Evolutionary conservation across 1,140 invertebrate genomes (phyloP).

Genomic region (Mactra quadrangularis): DNA sequence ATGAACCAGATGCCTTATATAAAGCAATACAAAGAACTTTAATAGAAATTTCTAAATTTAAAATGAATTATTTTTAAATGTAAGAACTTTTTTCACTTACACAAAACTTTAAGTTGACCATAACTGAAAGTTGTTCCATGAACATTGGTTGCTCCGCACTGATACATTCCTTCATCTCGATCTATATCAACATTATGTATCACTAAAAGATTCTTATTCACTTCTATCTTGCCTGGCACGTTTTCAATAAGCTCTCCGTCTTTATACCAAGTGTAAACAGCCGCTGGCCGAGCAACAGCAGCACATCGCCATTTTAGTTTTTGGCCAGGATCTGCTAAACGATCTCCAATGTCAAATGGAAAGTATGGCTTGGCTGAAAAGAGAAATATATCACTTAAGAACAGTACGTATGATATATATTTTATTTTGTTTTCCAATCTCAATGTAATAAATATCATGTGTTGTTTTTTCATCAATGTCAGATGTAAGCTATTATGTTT

Average conservation of each 20-base stretch:
- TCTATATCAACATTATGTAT: conserved; percentile 32
- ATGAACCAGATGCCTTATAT: too few species aligned
- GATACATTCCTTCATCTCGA: conserved; percentile 91
- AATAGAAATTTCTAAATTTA: too few species aligned
- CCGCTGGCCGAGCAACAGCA: conserved; percentile 96
- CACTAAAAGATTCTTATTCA: conserved; percentile 28
- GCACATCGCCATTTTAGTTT: conserved; percentile 97
- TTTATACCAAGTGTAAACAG: conserved; percentile 96
- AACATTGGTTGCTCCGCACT: conserved; percentile 95
- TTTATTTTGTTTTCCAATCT: too few species aligned
- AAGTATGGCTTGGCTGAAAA: conserved; percentile 93
- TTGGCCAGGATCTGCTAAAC: conserved; percentile 92
- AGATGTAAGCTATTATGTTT: too few species aligned
- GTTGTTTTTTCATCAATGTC: too few species aligned
- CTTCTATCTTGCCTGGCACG: conserved; percentile 79
- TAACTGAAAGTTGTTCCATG: conserved; percentile 94
- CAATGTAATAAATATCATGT: too few species aligned
- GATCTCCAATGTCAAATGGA: conserved; percentile 93
- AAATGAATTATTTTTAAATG: too few species aligned
- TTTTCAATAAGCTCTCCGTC: conserved; percentile 86
- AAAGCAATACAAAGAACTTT: too few species aligned
- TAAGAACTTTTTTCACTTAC: conserved; percentile 56
- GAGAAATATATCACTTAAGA: conserved; percentile 67
- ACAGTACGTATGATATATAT: too few species aligned
- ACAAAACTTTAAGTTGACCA: conserved; percentile 91